A percentile compares a stretch with the other conserved stretches of the same genome.
Evolutionary conservation across 2,888 invertebrate genomes (phyloP).

Genomic region (Prenolepis imparis): DNA sequence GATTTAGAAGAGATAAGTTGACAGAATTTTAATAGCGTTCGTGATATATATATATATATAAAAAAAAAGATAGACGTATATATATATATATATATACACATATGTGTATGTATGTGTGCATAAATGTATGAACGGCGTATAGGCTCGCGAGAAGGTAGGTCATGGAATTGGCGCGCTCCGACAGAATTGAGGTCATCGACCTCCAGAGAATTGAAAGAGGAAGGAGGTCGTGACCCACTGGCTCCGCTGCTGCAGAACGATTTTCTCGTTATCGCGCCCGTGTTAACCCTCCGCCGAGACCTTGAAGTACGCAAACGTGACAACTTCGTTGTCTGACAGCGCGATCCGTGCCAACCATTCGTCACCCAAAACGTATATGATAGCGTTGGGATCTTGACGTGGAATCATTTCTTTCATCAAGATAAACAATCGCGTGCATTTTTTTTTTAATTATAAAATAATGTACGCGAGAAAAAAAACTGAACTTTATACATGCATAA

Average conservation of each 20-base stretch:
- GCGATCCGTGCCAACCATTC: not conserved
- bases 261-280: constrained; percentile 74
- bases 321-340: constrained; percentile 60
- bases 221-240: constrained; percentile 81
- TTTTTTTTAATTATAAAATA: not conserved
- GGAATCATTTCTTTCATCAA: not conserved
- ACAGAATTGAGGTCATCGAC: constrained; percentile 78
- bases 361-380: not conserved
- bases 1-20: not conserved
- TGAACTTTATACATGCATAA: not conserved
- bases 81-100: not conserved
- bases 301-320: constrained; percentile 63
- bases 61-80: not conserved
- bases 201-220: constrained; percentile 75
- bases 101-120: not conserved
- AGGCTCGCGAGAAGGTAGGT: constrained; percentile 72
- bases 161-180: constrained; percentile 74
- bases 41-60: not conserved
- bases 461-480: not conserved
- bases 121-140: constrained; percentile 15
- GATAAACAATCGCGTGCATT: not conserved
- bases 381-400: not conserved
- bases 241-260: constrained; percentile 70
- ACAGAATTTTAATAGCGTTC: not conserved
- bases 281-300: constrained; percentile 65